Base-by-base conservation (phyloP, 2,888 invertebrate species). In the Leucoptera coffeella region DNA sequence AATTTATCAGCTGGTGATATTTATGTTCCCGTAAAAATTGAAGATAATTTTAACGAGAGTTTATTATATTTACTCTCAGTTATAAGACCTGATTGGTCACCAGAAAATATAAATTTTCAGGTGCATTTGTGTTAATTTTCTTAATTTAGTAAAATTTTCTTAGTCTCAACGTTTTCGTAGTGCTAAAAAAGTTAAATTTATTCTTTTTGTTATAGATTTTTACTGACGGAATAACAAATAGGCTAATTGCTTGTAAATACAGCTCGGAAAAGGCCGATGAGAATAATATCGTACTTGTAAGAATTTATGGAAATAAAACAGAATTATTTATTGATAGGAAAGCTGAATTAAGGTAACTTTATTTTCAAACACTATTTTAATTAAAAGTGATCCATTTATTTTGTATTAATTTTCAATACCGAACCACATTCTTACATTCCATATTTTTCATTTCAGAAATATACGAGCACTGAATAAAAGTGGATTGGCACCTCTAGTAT, bases 171-270 rank as follows among this genome's bases (percentile, higher is more conserved):
- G 9, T 9, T 17, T 6, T 7, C 9, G 9, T 7, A 17, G 17
- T 17, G 9, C 6, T 17, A 9, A 9, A 7, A 9, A 17, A 6
- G 9, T 17, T 17, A 17, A 17, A 7, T 17, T 17, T 6, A 17
- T 6, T 17, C 17, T 17, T 17, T 17, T 17, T 30, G 24, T 43
- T 47, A 31, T 62, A 95, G 93, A 61, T 83, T 46, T 92, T 95
- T 57, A 93, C 91, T 34, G 89, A 93, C 74, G 95, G 95, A 23
- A 88, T 92, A 34, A 92, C 94, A 25, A 95, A 95, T 64, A 91
- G 88, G 57, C 72, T 96, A 40, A 77, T 94, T 29, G 89, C 88
- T 17, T 88, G 86, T 41, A 78, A n/a, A n/a, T 17, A 75, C 47
- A 51, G 69, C 34, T 57, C 51, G 22, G 38, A 41, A 23, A 38